Evolutionary conservation across 2,888 invertebrate genomes (phyloP), one percentile per base, ranked within the genome.

Genomic region (Stenurella melanura): DNA sequence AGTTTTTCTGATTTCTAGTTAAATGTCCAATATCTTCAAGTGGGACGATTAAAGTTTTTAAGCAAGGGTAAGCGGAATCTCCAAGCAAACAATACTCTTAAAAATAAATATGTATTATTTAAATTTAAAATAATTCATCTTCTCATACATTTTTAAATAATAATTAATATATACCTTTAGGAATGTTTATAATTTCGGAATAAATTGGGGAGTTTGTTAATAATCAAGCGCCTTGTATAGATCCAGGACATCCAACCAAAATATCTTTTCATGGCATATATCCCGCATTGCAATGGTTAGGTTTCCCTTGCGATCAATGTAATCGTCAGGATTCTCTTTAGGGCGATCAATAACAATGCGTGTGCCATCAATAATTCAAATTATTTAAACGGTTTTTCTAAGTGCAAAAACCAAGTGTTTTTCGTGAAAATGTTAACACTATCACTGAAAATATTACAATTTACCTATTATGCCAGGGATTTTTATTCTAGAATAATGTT

Each of bases 1-100:
- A 70, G 34, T 70, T 57, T 21, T 70, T 70, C 58, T 70, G 70
- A 17, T 70, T 57, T 19, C 54, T 17, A 58, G 58, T 70, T 50
- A 70, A 57, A 70, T 70, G 58, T 11, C 58, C 70, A 17, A 58
- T 58, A 57, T 70, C 58, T 70, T 50, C 54, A 67, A 26, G 54
- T 12, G 42, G 67, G 21, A 19, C 10, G 26, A 50, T 54, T 18
- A 67, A 18, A 54, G 10, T 42, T 42, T 42, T 4, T 42, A 42
- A 42, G 42, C 42, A 42, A 12, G 42, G 42, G 42, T 42, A 42
- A 15, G 42, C 42, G 1, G 42, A 42, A 42, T 42, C 42, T 42
- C 4, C 15, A 42, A 42, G 42, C 15, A 42, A 42, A 42, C 15
- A 42, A 42, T 42, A 42, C 12, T 15, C 15, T 42, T 42, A 42